These are phyloP conservation scores for Caenorhabditis inopinata DNA, from an alignment of 1,140 invertebrate species.

Conservation along the genomic window DNA sequence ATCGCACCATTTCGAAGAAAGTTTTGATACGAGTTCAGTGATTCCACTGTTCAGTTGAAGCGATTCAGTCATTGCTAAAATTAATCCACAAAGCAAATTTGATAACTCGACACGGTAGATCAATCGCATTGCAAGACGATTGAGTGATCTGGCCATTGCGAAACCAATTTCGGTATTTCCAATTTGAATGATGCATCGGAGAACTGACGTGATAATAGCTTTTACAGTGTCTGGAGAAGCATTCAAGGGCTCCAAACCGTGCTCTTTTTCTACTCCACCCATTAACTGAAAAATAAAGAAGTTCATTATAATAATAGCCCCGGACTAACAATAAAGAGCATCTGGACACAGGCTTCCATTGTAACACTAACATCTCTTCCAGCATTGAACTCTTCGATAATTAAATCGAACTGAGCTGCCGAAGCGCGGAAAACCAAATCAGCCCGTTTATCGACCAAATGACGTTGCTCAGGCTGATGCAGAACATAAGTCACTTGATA, in stretches of 20 bases:
- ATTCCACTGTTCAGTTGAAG: neutral
- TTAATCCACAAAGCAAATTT: neutral
- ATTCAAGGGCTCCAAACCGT: neutral
- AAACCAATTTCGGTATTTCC: neutral
- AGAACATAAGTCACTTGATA: constrained; percentile 29
- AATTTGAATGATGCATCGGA: constrained; percentile 7
- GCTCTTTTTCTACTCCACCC: neutral
- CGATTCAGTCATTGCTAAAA: neutral
- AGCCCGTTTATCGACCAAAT: neutral
- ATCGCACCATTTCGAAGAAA: constrained; percentile 1
- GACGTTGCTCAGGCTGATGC: constrained; percentile 32
- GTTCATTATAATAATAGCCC: neutral
- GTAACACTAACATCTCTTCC: neutral
- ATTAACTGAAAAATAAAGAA: neutral
- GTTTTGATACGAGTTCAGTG: neutral
- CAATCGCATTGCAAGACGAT: constrained; percentile 1
- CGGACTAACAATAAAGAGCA: neutral
- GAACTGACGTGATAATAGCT: neutral
- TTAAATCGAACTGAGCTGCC: neutral
- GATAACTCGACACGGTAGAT: neutral
- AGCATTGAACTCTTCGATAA: neutral
- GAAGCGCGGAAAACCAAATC: constrained; percentile 11
- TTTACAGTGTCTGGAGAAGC: neutral
- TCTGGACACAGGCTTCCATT: neutral
- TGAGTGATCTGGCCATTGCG: neutral